Percentiles rank a stretch among this genome's conserved stretches.
Evolutionary conservation across 1,140 invertebrate species (phyloP).

Genomic region (Trichonephila inaurata): DNA sequence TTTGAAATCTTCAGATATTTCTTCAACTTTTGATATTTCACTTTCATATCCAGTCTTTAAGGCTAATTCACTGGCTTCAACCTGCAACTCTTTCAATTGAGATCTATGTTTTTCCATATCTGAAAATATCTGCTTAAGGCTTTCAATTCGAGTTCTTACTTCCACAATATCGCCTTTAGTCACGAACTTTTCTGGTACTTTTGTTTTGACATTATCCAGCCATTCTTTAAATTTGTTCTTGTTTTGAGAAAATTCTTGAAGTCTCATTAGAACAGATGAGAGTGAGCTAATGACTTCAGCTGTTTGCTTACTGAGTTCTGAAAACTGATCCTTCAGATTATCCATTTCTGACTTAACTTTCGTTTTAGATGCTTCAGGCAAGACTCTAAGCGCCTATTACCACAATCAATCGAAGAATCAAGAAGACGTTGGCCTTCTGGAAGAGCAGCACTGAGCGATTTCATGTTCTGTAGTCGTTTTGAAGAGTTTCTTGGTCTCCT

Average conservation of each 20-base stretch:
- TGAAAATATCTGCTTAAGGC: conserved; percentile 87
- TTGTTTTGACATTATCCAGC: conserved; percentile 79
- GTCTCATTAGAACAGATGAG: conserved; percentile 84
- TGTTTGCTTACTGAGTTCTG: conserved; percentile 41
- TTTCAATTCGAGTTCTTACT: conserved; percentile 93
- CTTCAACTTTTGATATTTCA: conserved; percentile 84
- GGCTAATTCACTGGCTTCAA: conserved; percentile 87
- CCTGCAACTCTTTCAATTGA: conserved; percentile 87
- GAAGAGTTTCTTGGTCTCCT: conserved; percentile 88
- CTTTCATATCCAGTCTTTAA: conserved; percentile 86
- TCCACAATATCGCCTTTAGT: conserved; percentile 92
- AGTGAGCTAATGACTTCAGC: conserved; percentile 49
- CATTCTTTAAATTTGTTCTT: conserved; percentile 85
- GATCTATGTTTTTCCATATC: conserved; percentile 88
- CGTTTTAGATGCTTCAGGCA: conserved; percentile 81
- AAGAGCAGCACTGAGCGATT: conserved; percentile 86
- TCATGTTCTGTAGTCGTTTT: conserved; percentile 90
- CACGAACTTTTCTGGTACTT: conserved; percentile 84
- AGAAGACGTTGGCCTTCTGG: conserved; percentile 93
- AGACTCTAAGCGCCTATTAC: conserved; percentile 91
- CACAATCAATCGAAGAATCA: conserved; percentile 89
- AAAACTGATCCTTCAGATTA: conserved; percentile 42
- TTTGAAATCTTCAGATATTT: conserved; percentile 49
- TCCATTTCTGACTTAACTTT: conserved; percentile 63
- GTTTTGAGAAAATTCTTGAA: conserved; percentile 90